Base-by-base conservation (phyloP, 2,113 vertebrate species). In the Rhabdornis inornatus region DNA sequence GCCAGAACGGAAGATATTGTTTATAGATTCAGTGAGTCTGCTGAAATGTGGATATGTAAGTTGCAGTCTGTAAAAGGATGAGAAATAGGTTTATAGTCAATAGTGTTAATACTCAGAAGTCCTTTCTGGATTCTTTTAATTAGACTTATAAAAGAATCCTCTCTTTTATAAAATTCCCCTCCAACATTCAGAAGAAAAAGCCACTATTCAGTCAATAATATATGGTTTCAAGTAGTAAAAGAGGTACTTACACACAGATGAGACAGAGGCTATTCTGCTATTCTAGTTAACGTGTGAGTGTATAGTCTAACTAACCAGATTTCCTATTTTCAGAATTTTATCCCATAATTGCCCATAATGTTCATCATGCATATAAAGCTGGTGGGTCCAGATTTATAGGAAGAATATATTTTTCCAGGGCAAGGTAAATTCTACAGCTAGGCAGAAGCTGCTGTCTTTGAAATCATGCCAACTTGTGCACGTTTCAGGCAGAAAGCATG, bases 1-100 rank as follows among this genome's bases (percentile, higher is more conserved):
- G 92, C 87, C 85, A 95, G 88, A 93, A 91, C 1, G 19, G 92
- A 90, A 85, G 76, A 75, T 55, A 71, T 13, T 74, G 84, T 96
- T 94, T 90, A 88, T 28, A 92, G 75, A 83, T 83, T 85, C 78
- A 82, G 82, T 55, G 15, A 90, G 30, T 42, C 44, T 57, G 78
- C 82, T 80, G 79, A 94, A 85, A 92, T 35, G 39, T 37, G 55
- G 50, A 39, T n/a, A 71, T 31, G 11, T 16, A 92, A 85, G 42
- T 63, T 65, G 81, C 44, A 91, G 68, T 60, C 69, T 92, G 45
- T 50, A 91, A 71, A 8, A 44, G 20, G 55, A 92, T 17, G 35
- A 88, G 45, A 86, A 90, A 92, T 49, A 77, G 87, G 63, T 20
- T 90, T 91, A 55, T 15, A 91, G 53, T 4, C 74, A 85, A 27